phyloP scores from a whole-genome alignment of 2,797 vertebrate genomes.

The Amblyraja radiata region DNA sequence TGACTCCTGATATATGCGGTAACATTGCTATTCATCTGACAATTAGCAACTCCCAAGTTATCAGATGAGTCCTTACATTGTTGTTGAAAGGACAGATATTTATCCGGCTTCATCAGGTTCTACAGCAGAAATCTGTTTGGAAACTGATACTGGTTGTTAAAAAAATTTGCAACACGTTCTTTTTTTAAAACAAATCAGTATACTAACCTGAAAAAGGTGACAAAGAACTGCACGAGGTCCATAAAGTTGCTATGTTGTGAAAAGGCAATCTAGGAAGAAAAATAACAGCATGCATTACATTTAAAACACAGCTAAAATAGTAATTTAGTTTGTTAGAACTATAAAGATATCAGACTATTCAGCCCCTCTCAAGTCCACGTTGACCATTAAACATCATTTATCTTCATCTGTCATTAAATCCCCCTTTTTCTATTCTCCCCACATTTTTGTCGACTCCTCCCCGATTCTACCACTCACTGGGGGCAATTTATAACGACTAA shows the following conservation, averaged over 20 bases:
- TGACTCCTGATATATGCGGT: neutral
- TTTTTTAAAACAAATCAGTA: neutral
- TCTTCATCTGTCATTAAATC: too few relatives aligned
- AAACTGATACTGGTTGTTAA: neutral
- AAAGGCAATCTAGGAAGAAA: conserved; percentile 83
- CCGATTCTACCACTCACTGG: too few relatives aligned
- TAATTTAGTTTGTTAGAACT: neutral
- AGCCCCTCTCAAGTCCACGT: too few relatives aligned
- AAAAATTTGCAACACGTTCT: neutral
- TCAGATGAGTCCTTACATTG: neutral
- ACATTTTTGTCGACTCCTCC: too few relatives aligned
- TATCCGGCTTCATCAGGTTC: neutral
- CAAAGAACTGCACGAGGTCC: conserved; percentile 98
- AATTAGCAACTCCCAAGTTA: neutral
- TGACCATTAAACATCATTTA: too few relatives aligned
- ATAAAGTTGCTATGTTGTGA: conserved; percentile 99
- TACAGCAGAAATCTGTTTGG: too few relatives aligned
- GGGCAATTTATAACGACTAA: too few relatives aligned
- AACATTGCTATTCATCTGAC: neutral
- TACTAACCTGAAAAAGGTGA: conserved; percentile 97
- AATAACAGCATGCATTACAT: conserved; percentile 39
- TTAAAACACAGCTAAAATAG: neutral
- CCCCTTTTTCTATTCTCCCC: too few relatives aligned
- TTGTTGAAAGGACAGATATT: neutral
- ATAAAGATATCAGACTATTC: neutral